A percentile compares a stretch with the other conserved stretches of the same genome.
Conservation (phyloP, 2,113 vertebrate species). For the Dasypus novemcinctus region DNA sequence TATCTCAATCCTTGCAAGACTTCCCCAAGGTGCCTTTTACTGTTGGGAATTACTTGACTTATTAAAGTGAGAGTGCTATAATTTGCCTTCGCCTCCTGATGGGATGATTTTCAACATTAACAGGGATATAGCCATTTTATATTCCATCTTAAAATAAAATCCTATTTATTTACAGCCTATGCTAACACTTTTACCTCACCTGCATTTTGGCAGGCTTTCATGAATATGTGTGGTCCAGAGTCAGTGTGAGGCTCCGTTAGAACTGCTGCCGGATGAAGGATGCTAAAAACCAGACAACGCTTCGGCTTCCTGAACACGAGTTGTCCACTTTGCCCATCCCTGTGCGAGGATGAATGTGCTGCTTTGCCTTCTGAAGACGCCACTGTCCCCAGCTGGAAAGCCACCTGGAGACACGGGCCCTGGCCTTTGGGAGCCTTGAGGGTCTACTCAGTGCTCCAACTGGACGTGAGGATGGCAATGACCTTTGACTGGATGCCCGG, state of each 20-base stretch:
- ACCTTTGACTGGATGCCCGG: neutral
- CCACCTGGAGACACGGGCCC: neutral
- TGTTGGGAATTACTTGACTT: neutral
- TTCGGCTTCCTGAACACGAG: neutral
- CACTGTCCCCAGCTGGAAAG: neutral
- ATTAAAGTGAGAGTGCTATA: neutral
- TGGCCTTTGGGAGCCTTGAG: neutral
- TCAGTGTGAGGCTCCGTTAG: neutral
- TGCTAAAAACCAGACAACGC: neutral
- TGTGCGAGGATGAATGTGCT: neutral
- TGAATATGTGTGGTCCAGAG: neutral
- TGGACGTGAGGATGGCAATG: neutral
- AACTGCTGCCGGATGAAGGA: neutral
- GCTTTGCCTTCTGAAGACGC: neutral
- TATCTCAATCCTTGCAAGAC: neutral
- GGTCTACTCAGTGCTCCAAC: neutral
- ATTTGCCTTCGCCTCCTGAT: neutral
- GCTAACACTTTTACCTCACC: neutral
- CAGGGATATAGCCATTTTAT: neutral
- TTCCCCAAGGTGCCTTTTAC: neutral
- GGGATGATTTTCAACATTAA: neutral
- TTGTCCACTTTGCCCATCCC: neutral
- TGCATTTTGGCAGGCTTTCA: neutral
- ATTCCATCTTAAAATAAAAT: neutral
- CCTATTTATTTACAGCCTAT: neutral